phyloP scores from a whole-genome alignment of 1,140 invertebrate species.

The Proctacanthus coquilletti region DNA sequence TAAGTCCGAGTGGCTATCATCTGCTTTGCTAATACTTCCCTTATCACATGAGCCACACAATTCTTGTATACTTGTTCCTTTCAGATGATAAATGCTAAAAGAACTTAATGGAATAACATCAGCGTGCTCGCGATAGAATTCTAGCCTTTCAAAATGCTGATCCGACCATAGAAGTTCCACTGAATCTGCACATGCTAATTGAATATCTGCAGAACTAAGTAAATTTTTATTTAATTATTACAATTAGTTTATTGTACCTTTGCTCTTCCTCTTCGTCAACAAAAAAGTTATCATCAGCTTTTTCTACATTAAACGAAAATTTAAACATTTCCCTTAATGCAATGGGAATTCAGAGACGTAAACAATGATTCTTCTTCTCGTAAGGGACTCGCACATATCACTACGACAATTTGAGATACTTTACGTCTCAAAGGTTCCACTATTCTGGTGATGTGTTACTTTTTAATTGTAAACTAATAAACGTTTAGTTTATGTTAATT shows the following conservation, averaged over 20 bases:
- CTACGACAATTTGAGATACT: no score
- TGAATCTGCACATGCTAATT: slow-evolving; percentile 19
- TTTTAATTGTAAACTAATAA: no score
- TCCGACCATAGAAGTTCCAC: slow-evolving; percentile 10
- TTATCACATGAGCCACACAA: slow-evolving; percentile 35
- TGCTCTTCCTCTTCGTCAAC: slow-evolving; percentile 9
- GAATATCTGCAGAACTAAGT: slow-evolving; percentile 11
- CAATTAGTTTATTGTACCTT: background rate
- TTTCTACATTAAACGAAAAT: slow-evolving; percentile 35
- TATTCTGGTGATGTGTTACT: no score
- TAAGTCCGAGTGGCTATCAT: slow-evolving; percentile 53
- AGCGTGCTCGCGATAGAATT: slow-evolving; percentile 28
- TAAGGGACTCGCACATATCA: no score
- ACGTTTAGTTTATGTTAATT: no score
- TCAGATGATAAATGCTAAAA: slow-evolving; percentile 21
- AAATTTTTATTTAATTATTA: slow-evolving; percentile 9
- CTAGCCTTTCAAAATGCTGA: slow-evolving; percentile 15
- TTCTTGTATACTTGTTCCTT: slow-evolving; percentile 29
- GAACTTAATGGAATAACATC: slow-evolving; percentile 17
- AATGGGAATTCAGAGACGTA: no score
- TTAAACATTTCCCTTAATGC: slow-evolving; percentile 33
- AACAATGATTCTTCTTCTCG: no score
- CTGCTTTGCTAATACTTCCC: slow-evolving; percentile 38
- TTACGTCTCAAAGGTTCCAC: no score
- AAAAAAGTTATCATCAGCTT: no score